Evolutionary conservation across 2,797 vertebrate genomes (phyloP).

Genomic region (Mallotus villosus): DNA sequence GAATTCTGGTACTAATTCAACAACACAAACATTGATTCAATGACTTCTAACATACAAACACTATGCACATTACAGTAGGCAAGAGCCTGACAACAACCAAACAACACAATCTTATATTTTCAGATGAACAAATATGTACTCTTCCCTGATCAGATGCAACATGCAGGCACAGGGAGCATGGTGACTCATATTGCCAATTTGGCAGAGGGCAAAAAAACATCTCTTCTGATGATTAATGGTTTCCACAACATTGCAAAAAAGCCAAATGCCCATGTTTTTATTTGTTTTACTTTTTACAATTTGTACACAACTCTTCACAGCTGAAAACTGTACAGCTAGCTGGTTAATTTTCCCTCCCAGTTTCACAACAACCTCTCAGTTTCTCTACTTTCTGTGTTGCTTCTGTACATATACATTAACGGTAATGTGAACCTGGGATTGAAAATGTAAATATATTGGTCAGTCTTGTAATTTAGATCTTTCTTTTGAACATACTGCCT

Average conservation of each 20-base stretch:
- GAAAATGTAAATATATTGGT: no score
- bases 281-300: neutral
- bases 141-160: conserved; percentile 9
- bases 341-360: no score
- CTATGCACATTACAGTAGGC: neutral
- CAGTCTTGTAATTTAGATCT: no score
- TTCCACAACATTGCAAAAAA: conserved; percentile 39
- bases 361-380: no score
- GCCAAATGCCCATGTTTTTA: neutral
- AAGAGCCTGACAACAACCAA: neutral
- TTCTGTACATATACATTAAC: no score
- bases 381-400: no score
- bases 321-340: neutral
- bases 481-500: no score
- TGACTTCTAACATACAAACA: neutral
- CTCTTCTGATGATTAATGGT: conserved; percentile 54
- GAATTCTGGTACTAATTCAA: conserved; percentile 45
- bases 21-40: conserved; percentile 52
- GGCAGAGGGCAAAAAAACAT: conserved; percentile 29
- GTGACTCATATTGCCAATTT: conserved; percentile 45
- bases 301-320: neutral
- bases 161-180: conserved; percentile 17
- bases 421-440: no score
- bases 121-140: conserved; percentile 11
- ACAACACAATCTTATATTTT: neutral